A percentile compares a stretch with the other conserved stretches of the same genome.
Evolutionary conservation across 2,113 vertebrate genomes (phyloP).

Genomic region (Plestiodon gilberti): DNA sequence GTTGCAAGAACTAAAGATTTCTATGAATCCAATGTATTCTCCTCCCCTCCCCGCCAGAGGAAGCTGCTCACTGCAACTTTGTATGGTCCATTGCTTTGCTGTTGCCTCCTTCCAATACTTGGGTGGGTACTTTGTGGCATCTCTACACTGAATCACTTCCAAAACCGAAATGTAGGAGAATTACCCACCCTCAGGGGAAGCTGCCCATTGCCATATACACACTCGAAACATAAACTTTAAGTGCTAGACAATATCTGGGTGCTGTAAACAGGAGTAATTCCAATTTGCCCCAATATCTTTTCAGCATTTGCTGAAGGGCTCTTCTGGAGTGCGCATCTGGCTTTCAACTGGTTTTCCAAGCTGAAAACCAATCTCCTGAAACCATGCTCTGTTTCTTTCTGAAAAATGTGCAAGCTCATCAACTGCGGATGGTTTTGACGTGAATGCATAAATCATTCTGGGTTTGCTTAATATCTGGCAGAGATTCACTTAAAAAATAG

Average conservation of each 20-base stretch:
- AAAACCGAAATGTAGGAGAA: not conserved
- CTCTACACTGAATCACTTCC: not conserved
- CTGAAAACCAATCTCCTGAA: conserved; percentile 11
- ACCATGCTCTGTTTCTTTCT: conserved; percentile 16
- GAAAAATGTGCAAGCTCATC: not conserved
- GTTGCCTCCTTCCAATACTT: not conserved
- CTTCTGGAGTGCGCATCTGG: not conserved
- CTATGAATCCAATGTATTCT: not conserved
- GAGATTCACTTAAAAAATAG: not conserved
- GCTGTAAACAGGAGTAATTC: not conserved
- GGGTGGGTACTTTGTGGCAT: not conserved
- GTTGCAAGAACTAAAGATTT: not conserved
- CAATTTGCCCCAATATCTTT: not conserved
- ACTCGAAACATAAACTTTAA: not conserved
- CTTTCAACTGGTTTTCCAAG: not conserved
- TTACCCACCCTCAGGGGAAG: not conserved
- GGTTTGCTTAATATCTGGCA: conserved; percentile 7
- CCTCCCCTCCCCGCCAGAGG: not conserved
- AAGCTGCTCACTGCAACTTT: not conserved
- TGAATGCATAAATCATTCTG: conserved; percentile 4
- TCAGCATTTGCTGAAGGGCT: not conserved
- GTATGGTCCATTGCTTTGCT: not conserved
- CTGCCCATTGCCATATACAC: not conserved
- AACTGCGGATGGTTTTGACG: conserved; percentile 12
- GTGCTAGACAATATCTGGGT: not conserved